Base-by-base conservation (phyloP, 2,888 invertebrate species). In the Synergus laeviventris region DNA sequence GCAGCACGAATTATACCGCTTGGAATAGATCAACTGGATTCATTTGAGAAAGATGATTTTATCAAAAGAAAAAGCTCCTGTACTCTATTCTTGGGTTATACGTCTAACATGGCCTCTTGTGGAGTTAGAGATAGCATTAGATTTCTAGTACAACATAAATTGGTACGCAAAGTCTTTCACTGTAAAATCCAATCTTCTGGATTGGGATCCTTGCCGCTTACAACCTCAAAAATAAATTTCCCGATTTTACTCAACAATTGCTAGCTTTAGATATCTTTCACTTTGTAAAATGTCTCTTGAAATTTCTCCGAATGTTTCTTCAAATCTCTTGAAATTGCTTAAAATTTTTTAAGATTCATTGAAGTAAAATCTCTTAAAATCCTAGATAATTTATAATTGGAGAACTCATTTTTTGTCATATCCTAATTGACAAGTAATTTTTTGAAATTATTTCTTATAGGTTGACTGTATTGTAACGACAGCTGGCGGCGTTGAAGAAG, bases 401-500 rank as follows among this genome's bases (percentile, higher is more conserved):
- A 31, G 5, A 31, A 31, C 31, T 31, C 31, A 31, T 31, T 31
- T 31, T 31, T 31, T 31, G 31, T 5, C 31, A 31, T 31, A 31
- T 31, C 31, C 31, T 31, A 31, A 4, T 31, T 16, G 36, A 18
- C 7, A 61, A 39, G 62, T 39, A 49, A 9, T 42, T 59, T 59
- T 14, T 36, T 38, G 78, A 74, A 18, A 39, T 36, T 66, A n/a
- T 31, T 49, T 8, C 81, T 79, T 87, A 76, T 86, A 95, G 94
- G 94, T 99, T 45, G 99, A 99, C 91, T 98, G 98, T 88, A 93
- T 99, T 81, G 99, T 99, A 1, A 97, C 99, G 0, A 98, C 98
- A 14, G 99, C 99, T 0, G 99, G 99, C 1, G 99, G 99, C 0
- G 93, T 99, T 0, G 99, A 99, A 91, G 99, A 99, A 91, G 99